Evolutionary conservation across 2,888 invertebrate species (phyloP).

Genomic region (Periphyllus acericola): DNA sequence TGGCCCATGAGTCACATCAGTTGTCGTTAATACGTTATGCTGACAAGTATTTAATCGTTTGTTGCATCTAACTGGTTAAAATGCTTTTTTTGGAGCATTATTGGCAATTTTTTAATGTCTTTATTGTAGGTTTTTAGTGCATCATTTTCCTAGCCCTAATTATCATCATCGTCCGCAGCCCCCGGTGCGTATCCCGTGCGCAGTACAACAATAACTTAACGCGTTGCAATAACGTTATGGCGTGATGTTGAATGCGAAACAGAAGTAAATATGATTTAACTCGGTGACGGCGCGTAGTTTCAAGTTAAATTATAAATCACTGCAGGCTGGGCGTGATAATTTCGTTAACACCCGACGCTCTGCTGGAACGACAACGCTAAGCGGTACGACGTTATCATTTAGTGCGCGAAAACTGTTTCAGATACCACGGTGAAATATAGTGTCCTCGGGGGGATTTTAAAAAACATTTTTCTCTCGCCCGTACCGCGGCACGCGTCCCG

Average conservation of each 20-base stretch:
- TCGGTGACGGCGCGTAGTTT: neutral
- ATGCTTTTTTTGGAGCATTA: too few relatives aligned
- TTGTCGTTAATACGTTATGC: too few relatives aligned
- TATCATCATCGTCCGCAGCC: neutral
- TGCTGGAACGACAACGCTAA: slow-evolving; percentile 28
- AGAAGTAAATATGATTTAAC: slow-evolving; percentile 47
- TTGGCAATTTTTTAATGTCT: too few relatives aligned
- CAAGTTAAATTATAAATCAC: slow-evolving; percentile 55
- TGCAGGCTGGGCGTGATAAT: slow-evolving; percentile 27
- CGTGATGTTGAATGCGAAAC: slow-evolving; percentile 24
- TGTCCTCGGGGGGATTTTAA: neutral
- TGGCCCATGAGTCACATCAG: too few relatives aligned
- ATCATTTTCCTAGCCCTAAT: too few relatives aligned
- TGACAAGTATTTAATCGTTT: too few relatives aligned
- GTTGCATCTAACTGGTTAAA: too few relatives aligned
- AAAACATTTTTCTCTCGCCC: slow-evolving; percentile 9
- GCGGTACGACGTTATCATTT: slow-evolving; percentile 50
- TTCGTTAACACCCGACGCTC: slow-evolving; percentile 37
- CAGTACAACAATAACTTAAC: neutral
- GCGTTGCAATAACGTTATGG: neutral
- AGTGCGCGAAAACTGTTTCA: slow-evolving; percentile 36
- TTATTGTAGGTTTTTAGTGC: too few relatives aligned
- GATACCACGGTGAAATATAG: slow-evolving; percentile 43
- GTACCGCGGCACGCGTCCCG: neutral
- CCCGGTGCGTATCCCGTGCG: neutral